Evolutionary conservation across 2,888 invertebrate species (phyloP), one percentile per base, ranked within the genome.

Genomic region (Drosophila limbata): DNA sequence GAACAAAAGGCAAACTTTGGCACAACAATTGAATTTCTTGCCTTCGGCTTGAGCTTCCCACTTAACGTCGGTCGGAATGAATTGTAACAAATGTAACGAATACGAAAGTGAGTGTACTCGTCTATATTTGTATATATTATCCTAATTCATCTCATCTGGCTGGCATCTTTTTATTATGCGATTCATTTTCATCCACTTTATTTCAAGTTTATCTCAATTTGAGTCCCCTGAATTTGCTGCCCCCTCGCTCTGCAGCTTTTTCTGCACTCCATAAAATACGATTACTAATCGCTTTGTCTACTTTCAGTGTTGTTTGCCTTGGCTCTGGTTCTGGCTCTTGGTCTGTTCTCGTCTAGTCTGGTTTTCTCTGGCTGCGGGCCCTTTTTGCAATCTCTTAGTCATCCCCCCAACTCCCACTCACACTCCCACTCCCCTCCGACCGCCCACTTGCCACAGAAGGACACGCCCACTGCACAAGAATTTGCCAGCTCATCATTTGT

Each of bases 271-370:
- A 72, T 78, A 56, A 78, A 76, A 78, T 73, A 70, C 73, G 79
- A 87, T 71, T 87, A 83, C 87, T 83, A 83, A 83, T 83, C 82
- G 87, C 82, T 84, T 84, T 85, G 83, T 85, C 88, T 72, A 45
- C 73, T 17, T 35, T 37, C 44, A 50, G 67, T 47, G 62, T 45
- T 53, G 62, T 47, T 45, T 33, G 39, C 28, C 33, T 55, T 63
- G 57, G 53, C 55, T 56, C 65, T 45, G 39, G 21, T 9, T 44
- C 33, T 47, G 53, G 21, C 21, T 61, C 37, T 21, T 21, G 21
- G 21, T 25, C 25, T 25, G 11, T 21, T 52, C 64, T 53, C 21
- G 9, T 52, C 56, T 51, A 48, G 50, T 50, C 47, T 68, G 25
- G 44, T 25, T 28, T 35, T 33, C 51, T 48, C 60, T 61, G 51